Percentiles rank a stretch among this genome's conserved stretches.
These are phyloP conservation scores for Tenthredo notha DNA, from an alignment of 2,888 invertebrate species.

Conservation along the genomic window DNA sequence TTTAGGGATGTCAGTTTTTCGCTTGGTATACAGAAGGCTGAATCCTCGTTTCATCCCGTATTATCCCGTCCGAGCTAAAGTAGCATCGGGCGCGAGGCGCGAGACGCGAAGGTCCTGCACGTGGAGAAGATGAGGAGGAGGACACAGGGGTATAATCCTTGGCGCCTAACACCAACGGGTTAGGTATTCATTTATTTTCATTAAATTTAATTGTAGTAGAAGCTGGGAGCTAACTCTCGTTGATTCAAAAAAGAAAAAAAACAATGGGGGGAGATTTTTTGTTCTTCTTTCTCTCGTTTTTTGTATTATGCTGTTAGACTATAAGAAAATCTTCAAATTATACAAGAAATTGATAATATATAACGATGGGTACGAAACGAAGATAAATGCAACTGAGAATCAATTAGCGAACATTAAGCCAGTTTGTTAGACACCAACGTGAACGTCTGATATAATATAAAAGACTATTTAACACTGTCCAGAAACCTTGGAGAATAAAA, in stretches of 20 bases:
- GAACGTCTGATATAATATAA: neutral
- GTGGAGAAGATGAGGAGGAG: neutral
- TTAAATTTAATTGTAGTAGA: constrained; percentile 43
- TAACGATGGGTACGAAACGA: neutral
- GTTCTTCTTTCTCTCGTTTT: neutral
- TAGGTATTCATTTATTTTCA: constrained; percentile 41
- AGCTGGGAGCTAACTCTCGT: neutral
- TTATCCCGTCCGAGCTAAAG: constrained; percentile 28
- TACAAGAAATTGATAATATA: neutral
- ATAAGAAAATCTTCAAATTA: neutral
- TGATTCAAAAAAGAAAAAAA: neutral
- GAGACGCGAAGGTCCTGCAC: neutral
- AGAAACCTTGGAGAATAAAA: neutral
- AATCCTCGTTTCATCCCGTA: constrained; percentile 33
- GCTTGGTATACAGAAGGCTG: constrained; percentile 6
- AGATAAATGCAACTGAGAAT: neutral
- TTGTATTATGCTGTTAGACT: neutral
- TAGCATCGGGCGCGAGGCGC: neutral
- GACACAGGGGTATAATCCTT: constrained; percentile 39
- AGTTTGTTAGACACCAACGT: neutral
- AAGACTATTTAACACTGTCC: neutral
- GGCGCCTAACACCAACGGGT: constrained; percentile 45
- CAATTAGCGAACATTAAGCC: neutral
- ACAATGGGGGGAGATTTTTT: neutral
- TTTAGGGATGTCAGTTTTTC: constrained; percentile 7